Evolutionary conservation across 2,888 invertebrate species (phyloP).

Genomic region (Apamea crenata): DNA sequence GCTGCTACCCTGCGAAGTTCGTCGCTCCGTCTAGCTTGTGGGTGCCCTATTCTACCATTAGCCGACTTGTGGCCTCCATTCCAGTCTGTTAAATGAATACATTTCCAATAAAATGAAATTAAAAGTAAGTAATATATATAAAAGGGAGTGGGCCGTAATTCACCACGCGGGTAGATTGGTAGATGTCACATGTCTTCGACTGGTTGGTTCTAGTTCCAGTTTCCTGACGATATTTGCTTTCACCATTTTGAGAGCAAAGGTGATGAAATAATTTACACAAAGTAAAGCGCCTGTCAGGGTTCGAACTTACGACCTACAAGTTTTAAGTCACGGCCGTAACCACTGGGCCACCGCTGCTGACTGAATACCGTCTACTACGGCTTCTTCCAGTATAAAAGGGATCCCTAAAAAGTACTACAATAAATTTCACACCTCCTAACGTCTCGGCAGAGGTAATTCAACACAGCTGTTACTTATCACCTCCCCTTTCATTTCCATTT

Average conservation of each 20-base stretch:
- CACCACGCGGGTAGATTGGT: neutral
- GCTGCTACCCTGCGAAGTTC: neutral
- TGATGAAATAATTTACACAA: neutral
- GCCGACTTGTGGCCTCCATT: neutral
- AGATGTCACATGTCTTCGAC: too few relatives aligned
- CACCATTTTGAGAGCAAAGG: neutral
- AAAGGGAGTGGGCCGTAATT: neutral
- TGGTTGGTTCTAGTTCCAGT: too few relatives aligned
- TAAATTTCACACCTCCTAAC: slow-evolving; percentile 1
- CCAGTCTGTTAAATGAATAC: neutral
- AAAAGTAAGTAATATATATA: too few relatives aligned
- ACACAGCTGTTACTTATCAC: slow-evolving; percentile 32
- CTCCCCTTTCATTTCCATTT: slow-evolving; percentile 32
- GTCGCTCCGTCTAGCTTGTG: too few relatives aligned
- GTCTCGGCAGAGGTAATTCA: slow-evolving; percentile 14
- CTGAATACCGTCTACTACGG: neutral
- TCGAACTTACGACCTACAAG: neutral
- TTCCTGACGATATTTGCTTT: neutral
- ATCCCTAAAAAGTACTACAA: neutral
- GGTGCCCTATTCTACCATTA: neutral
- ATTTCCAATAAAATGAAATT: neutral
- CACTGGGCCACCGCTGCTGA: neutral
- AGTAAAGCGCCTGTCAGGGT: neutral
- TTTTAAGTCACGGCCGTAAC: neutral
- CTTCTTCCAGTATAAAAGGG: neutral